Evolutionary conservation across 2,113 vertebrate genomes (phyloP).

Genomic region (Clarias gariepinus): DNA sequence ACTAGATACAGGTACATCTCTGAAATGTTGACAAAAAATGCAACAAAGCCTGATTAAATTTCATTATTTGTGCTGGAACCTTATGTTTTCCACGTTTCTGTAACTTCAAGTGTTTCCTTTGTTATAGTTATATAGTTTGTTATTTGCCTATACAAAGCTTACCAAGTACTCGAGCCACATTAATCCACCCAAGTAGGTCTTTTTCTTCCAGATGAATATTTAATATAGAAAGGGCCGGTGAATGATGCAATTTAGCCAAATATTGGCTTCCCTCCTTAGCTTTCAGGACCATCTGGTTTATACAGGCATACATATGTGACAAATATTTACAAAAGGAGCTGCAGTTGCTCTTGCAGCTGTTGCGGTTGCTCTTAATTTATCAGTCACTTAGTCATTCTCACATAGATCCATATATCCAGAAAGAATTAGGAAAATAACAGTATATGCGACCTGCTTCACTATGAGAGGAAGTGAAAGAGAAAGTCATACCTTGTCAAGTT

Average conservation of each 20-base stretch:
- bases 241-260: neutral
- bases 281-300: slow-evolving; percentile 24
- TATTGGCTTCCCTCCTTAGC: neutral
- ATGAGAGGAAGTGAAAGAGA: neutral
- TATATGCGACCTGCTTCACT: neutral
- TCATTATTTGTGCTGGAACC: neutral
- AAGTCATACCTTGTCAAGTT: neutral
- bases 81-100: neutral
- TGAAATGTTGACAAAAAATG: neutral
- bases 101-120: neutral
- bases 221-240: neutral
- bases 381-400: neutral
- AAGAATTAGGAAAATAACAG: neutral
- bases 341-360: neutral
- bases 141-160: neutral
- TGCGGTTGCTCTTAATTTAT: neutral
- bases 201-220: neutral
- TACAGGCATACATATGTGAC: slow-evolving; percentile 7
- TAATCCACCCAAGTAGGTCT: neutral
- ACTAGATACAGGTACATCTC: neutral
- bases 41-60: neutral
- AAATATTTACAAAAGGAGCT: slow-evolving; percentile 38
- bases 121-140: too few relatives aligned
- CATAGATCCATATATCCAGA: neutral
- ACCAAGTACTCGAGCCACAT: neutral